phyloP scores from a whole-genome alignment of 2,113 vertebrate species.

The Bubalus kerabau region DNA sequence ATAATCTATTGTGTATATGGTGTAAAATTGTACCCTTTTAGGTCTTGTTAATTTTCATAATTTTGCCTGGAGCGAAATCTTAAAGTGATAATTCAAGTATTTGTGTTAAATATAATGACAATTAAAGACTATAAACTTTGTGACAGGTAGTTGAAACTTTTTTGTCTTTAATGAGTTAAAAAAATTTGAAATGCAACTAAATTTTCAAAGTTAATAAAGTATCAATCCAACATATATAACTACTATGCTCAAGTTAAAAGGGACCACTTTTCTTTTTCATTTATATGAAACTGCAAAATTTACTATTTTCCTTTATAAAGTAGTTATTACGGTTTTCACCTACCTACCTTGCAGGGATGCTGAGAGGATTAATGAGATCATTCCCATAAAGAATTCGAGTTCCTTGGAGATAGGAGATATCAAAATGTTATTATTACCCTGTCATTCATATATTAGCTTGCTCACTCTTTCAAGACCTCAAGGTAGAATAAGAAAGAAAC shows the following conservation, averaged over 20 bases:
- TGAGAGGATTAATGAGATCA: slow-evolving; percentile 60
- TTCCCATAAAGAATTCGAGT: slow-evolving; percentile 41
- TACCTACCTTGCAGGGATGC: slow-evolving; percentile 29
- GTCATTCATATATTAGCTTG: slow-evolving; percentile 59
- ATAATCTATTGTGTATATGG: neutral
- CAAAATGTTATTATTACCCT: slow-evolving; percentile 62
- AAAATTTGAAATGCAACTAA: neutral
- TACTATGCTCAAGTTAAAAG: neutral
- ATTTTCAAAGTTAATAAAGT: neutral
- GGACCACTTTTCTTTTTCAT: neutral
- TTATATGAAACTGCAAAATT: slow-evolving; percentile 7
- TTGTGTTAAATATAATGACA: neutral
- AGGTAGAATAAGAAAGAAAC: slow-evolving; percentile 61
- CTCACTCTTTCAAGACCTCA: slow-evolving; percentile 47
- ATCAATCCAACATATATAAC: neutral
- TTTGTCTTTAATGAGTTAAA: neutral
- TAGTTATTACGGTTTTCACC: slow-evolving; percentile 39
- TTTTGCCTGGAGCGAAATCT: neutral
- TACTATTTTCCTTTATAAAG: slow-evolving; percentile 51
- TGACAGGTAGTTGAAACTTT: neutral
- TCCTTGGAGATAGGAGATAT: slow-evolving; percentile 51
- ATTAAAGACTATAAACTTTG: neutral
- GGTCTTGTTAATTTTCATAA: neutral
- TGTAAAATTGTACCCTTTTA: neutral
- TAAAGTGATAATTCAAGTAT: neutral